These are phyloP conservation scores for Calliopum simillimum DNA, from an alignment of 2,888 invertebrate genomes.

Conservation along the genomic window DNA sequence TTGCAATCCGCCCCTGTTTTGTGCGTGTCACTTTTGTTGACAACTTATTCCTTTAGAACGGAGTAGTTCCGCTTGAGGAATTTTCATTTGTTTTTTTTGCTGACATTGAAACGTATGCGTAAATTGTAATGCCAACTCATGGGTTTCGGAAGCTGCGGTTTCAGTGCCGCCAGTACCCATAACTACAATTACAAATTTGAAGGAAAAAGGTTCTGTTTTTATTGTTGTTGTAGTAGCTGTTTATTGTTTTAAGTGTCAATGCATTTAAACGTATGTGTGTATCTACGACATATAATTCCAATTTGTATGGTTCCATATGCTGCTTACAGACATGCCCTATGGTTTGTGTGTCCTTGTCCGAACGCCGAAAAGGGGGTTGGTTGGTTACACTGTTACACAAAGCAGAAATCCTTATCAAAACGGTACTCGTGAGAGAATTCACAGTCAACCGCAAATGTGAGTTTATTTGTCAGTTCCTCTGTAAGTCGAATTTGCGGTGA, in stretches of 20 bases:
- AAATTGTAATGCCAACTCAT: conserved; percentile 44
- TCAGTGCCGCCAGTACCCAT: conserved; percentile 47
- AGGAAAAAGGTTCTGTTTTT: conserved; percentile 16
- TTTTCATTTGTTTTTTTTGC: conserved; percentile 45
- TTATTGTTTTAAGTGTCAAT: conserved; percentile 27
- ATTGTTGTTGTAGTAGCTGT: conserved; percentile 1
- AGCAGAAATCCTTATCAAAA: conserved; percentile 37
- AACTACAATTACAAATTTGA: conserved; percentile 3
- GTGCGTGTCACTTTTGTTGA: conserved; percentile 10
- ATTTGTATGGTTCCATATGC: neutral
- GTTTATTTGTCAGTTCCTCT: conserved; percentile 38
- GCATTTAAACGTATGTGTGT: neutral
- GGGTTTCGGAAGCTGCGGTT: conserved; percentile 67
- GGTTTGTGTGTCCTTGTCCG: neutral
- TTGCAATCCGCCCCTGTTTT: conserved; percentile 7
- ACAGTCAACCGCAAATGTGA: conserved; percentile 49
- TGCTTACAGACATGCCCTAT: too few species aligned
- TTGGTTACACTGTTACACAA: neutral
- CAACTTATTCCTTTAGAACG: conserved; percentile 23
- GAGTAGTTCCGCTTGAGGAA: conserved; percentile 57
- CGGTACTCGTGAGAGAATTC: conserved; percentile 61
- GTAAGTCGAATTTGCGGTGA: conserved; percentile 44
- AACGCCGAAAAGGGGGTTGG: neutral
- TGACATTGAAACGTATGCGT: conserved; percentile 55
- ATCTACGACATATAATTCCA: neutral